phyloP scores from a whole-genome alignment of 1,140 invertebrate genomes.

The Lepidurus packardi region DNA sequence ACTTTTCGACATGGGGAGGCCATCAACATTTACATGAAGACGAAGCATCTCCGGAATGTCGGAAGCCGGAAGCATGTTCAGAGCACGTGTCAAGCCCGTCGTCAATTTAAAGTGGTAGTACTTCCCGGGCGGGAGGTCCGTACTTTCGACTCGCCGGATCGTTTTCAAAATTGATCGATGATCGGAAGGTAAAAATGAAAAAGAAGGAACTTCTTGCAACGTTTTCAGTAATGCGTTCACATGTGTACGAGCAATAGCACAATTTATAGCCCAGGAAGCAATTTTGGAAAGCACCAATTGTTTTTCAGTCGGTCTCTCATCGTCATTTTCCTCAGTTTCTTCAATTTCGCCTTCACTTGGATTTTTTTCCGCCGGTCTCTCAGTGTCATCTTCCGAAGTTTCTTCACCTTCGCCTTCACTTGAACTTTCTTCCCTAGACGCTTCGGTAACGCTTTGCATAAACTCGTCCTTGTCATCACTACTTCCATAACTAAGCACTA shows the following conservation, averaged over 20 bases:
- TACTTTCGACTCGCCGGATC: not conserved
- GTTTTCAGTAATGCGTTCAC: not conserved
- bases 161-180: slow-evolving; percentile 4
- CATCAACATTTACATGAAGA: not conserved
- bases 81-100: not conserved
- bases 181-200: not conserved
- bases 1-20: slow-evolving; percentile 21
- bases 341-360: too few relatives aligned
- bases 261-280: not conserved
- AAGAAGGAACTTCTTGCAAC: not conserved
- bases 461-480: too few relatives aligned
- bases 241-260: not conserved
- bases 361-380: too few relatives aligned
- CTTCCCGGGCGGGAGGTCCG: not conserved
- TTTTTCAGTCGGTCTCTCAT: not conserved
- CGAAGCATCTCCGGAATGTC: not conserved
- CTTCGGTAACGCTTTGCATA: too few relatives aligned
- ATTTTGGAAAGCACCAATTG: not conserved
- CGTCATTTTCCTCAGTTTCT: too few relatives aligned
- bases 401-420: too few relatives aligned
- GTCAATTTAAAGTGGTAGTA: slow-evolving; percentile 9
- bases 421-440: too few relatives aligned
- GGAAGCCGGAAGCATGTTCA: not conserved
- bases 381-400: too few relatives aligned
- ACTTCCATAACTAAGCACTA: too few relatives aligned